Percentiles rank a stretch among this genome's conserved stretches.
These are phyloP conservation scores for Idris sp. DNA, from an alignment of 1,140 invertebrate species.

Conservation along the genomic window DNA sequence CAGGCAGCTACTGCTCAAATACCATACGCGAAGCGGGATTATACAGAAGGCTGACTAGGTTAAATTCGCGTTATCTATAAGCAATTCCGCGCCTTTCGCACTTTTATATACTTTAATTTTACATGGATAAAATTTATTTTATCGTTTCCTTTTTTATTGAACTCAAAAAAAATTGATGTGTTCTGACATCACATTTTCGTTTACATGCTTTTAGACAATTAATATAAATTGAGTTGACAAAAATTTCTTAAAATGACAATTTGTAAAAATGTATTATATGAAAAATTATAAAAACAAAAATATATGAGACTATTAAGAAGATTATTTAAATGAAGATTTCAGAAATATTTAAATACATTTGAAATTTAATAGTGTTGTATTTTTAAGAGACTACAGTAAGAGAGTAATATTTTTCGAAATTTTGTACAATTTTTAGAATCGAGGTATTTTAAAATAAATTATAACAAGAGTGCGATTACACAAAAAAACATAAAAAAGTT, in stretches of 20 bases:
- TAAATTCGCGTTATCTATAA: conserved; percentile 70
- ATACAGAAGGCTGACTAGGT: conserved; percentile 78
- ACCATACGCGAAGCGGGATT: conserved; percentile 76
- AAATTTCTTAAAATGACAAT: conserved; percentile 27
- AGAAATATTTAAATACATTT: conserved; percentile 44
- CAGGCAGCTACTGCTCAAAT: conserved; percentile 77
- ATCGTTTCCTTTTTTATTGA: conserved; percentile 18
- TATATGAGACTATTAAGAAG: conserved; percentile 15
- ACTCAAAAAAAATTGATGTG: too few species aligned
- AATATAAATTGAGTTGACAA: conserved; percentile 31
- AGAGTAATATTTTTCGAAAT: conserved; percentile 42
- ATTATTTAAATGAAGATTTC: conserved; percentile 46
- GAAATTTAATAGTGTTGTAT: conserved; percentile 43
- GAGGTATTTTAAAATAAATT: conserved; percentile 43
- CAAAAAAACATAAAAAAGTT: conserved; percentile 55
- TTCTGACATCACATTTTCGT: conserved; percentile 11
- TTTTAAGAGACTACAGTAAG: conserved; percentile 46
- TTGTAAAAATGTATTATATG: conserved; percentile 63
- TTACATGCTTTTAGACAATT: conserved; percentile 20
- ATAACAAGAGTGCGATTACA: conserved; percentile 50
- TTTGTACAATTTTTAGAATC: conserved; percentile 27
- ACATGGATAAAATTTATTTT: conserved; percentile 22
- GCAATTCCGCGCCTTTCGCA: conserved; percentile 55
- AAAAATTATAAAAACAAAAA: conserved; percentile 57
- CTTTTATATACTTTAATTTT: conserved; percentile 55